Evolutionary conservation across 2,888 invertebrate genomes (phyloP).

Genomic region (Horisme vitalbata): DNA sequence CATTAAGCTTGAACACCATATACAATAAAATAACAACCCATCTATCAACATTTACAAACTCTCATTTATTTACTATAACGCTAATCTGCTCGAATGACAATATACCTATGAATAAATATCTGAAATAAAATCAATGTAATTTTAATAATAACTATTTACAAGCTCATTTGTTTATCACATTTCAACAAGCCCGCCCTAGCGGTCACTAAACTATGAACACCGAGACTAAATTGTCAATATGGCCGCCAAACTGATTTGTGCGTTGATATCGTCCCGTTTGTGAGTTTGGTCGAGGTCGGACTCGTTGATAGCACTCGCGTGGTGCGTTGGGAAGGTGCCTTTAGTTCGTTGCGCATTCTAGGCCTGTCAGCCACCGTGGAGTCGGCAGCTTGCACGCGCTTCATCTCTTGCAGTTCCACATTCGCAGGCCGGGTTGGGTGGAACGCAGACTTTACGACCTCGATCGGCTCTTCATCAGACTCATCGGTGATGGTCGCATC

Average conservation of each 20-base stretch:
- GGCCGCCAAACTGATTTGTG: slow-evolving; percentile 90
- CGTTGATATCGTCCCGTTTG: slow-evolving; percentile 76
- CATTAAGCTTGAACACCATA: slow-evolving; percentile 71
- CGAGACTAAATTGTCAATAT: slow-evolving; percentile 78
- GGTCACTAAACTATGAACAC: slow-evolving; percentile 49
- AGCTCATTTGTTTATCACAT: slow-evolving; percentile 81
- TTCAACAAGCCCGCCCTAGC: slow-evolving; percentile 58
- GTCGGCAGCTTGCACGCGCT: slow-evolving; percentile 82
- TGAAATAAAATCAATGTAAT: slow-evolving; percentile 58
- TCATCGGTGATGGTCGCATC: slow-evolving; percentile 84
- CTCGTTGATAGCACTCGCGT: slow-evolving; percentile 69
- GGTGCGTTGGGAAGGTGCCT: slow-evolving; percentile 83
- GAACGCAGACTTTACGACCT: slow-evolving; percentile 89
- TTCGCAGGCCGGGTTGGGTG: slow-evolving; percentile 85
- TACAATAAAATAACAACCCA: slow-evolving; percentile 66
- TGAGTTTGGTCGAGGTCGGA: slow-evolving; percentile 83
- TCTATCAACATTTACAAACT: slow-evolving; percentile 53
- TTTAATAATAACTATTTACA: slow-evolving; percentile 73
- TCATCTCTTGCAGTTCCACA: slow-evolving; percentile 80
- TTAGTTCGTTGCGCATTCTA: slow-evolving; percentile 78
- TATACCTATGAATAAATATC: slow-evolving; percentile 69
- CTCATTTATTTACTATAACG: slow-evolving; percentile 33
- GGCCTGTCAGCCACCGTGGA: slow-evolving; percentile 82
- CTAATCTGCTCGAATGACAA: slow-evolving; percentile 50
- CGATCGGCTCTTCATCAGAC: slow-evolving; percentile 88